Evolutionary conservation across 1,140 invertebrate species (phyloP).

Genomic region (Psix sp.): DNA sequence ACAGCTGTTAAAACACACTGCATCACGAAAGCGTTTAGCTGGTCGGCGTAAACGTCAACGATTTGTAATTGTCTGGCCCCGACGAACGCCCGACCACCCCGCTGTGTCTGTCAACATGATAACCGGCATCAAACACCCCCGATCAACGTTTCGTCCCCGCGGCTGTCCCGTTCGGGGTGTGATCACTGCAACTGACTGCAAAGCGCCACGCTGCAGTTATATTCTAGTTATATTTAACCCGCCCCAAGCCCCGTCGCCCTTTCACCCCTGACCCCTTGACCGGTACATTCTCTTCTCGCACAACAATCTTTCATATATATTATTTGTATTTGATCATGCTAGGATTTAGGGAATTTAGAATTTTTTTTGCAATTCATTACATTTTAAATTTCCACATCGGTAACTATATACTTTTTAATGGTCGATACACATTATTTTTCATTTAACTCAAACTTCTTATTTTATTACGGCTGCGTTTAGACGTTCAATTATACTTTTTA

Average conservation of each 20-base stretch:
- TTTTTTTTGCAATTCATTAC: too few species aligned
- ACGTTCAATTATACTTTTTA: too few species aligned
- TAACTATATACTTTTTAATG: too few species aligned
- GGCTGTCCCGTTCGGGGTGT: slow-evolving; percentile 38
- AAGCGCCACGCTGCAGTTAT: slow-evolving; percentile 66
- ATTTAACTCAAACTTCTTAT: too few species aligned
- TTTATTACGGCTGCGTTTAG: too few species aligned
- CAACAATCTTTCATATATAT: slow-evolving; percentile 15
- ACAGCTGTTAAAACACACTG: slow-evolving; percentile 59
- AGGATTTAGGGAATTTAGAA: too few species aligned
- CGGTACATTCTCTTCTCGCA: slow-evolving; percentile 23
- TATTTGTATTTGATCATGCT: not conserved
- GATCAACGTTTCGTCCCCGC: slow-evolving; percentile 47
- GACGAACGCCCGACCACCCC: slow-evolving; percentile 63
- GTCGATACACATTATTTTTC: too few species aligned
- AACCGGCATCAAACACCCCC: slow-evolving; percentile 75
- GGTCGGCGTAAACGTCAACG: slow-evolving; percentile 73
- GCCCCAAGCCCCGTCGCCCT: slow-evolving; percentile 26
- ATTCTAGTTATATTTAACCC: slow-evolving; percentile 67
- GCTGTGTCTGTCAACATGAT: slow-evolving; percentile 76
- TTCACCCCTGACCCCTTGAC: slow-evolving; percentile 50
- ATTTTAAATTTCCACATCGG: too few species aligned
- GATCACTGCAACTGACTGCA: slow-evolving; percentile 74
- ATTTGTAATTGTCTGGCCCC: slow-evolving; percentile 75
- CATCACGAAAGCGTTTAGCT: slow-evolving; percentile 69